Evolutionary conservation across 2,113 vertebrate species (phyloP).

Genomic region (Clarias gariepinus): DNA sequence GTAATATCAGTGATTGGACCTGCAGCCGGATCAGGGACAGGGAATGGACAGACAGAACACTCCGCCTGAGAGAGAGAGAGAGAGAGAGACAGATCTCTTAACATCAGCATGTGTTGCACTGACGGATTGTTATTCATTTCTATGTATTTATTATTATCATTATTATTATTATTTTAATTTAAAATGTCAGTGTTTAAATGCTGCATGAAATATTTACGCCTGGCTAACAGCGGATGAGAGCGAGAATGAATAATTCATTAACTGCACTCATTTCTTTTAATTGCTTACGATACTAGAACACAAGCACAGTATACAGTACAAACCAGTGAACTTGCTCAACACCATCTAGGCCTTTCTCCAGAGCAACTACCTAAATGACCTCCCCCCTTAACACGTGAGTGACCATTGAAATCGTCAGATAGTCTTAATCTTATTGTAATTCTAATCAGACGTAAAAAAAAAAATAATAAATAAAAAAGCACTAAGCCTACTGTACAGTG

Average conservation of each 20-base stretch:
- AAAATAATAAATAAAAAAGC: background rate
- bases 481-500: background rate
- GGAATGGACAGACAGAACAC: background rate
- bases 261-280: background rate
- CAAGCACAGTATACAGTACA: slow-evolving; percentile 12
- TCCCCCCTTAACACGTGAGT: background rate
- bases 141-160: background rate
- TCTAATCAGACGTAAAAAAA: background rate
- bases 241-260: background rate
- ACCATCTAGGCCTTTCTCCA: background rate
- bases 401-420: too few relatives aligned
- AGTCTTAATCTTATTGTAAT: background rate
- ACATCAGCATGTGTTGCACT: background rate
- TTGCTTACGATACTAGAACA: slow-evolving; percentile 14
- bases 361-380: background rate
- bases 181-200: background rate
- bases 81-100: too few relatives aligned
- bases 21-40: slow-evolving; percentile 25
- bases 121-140: background rate
- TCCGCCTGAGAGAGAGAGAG: background rate
- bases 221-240: slow-evolving; percentile 10
- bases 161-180: background rate
- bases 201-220: slow-evolving; percentile 21
- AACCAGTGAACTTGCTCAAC: background rate
- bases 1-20: slow-evolving; percentile 17